Conservation (phyloP, 2,888 invertebrate genomes). For the Dasysyrphus albostriatus region DNA sequence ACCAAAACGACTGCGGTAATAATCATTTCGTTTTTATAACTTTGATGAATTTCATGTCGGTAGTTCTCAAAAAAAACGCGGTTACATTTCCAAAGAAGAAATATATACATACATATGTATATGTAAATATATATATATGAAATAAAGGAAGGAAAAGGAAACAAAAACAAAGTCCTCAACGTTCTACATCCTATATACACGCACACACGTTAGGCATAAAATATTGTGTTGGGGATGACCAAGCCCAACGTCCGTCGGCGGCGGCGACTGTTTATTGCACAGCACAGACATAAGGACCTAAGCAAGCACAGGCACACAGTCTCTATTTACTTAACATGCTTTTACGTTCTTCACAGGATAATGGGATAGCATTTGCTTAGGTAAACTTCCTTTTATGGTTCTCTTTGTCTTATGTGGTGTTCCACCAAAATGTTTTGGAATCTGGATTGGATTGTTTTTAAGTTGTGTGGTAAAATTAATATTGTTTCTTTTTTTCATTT, state of each 20-base stretch:
- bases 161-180: slow-evolving; percentile 35
- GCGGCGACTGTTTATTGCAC: slow-evolving; percentile 55
- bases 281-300: slow-evolving; percentile 51
- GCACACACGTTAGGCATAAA: neutral
- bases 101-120: slow-evolving; percentile 6
- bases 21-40: slow-evolving; percentile 21
- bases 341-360: slow-evolving; percentile 39
- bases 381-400: slow-evolving; percentile 61
- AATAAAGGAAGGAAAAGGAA: slow-evolving; percentile 4
- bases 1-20: neutral
- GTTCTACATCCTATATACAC: slow-evolving; percentile 26
- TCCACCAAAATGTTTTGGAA: slow-evolving; percentile 68
- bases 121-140: neutral
- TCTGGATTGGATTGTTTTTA: slow-evolving; percentile 48
- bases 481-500: slow-evolving; percentile 58
- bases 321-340: slow-evolving; percentile 60
- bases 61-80: slow-evolving; percentile 45
- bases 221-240: slow-evolving; percentile 21
- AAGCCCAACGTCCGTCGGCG: slow-evolving; percentile 19
- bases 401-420: slow-evolving; percentile 69
- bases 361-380: slow-evolving; percentile 49
- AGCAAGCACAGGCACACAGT: slow-evolving; percentile 60
- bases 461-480: slow-evolving; percentile 62
- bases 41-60: slow-evolving; percentile 41
- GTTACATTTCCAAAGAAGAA: slow-evolving; percentile 31